A percentile compares a stretch with the other conserved stretches of the same genome.
These are phyloP conservation scores for Silurus glanis DNA, from an alignment of 2,113 vertebrate genomes.

Conservation along the genomic window DNA sequence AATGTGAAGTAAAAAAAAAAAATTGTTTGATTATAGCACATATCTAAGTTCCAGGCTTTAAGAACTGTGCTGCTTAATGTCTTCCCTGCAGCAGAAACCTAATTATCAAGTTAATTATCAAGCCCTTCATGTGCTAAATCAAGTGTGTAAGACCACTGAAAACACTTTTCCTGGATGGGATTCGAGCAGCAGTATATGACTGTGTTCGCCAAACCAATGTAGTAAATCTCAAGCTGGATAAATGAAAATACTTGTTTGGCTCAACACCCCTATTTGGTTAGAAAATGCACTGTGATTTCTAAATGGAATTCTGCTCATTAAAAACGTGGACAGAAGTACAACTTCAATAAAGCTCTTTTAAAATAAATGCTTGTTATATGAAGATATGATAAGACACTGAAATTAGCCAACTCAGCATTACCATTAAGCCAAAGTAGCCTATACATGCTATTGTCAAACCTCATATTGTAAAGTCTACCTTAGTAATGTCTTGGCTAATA, in stretches of 20 bases:
- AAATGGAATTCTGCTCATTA: too few relatives aligned
- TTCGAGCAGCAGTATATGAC: not conserved
- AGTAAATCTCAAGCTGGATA: not conserved
- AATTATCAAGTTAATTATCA: conserved; percentile 35
- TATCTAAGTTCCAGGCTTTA: not conserved
- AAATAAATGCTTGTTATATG: not conserved
- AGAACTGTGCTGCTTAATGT: conserved; percentile 19
- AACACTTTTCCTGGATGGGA: conserved; percentile 18
- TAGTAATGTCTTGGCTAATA: not conserved
- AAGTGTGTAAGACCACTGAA: conserved; percentile 26
- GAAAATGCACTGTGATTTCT: not conserved
- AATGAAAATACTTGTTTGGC: not conserved
- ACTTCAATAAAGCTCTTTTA: not conserved
- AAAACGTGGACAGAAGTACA: not conserved
- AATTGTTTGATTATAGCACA: conserved; percentile 5
- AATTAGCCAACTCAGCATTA: not conserved
- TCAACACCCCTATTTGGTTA: not conserved
- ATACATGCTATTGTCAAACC: too few relatives aligned
- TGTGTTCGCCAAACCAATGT: not conserved
- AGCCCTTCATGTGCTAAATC: conserved; percentile 22
- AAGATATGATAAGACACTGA: not conserved
- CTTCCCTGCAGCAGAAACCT: conserved; percentile 24
- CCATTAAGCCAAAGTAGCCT: not conserved
- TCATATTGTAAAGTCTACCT: not conserved
- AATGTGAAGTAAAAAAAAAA: not conserved